These are phyloP conservation scores for Arizona elegans DNA, from an alignment of 2,113 vertebrate species.

Conservation along the genomic window DNA sequence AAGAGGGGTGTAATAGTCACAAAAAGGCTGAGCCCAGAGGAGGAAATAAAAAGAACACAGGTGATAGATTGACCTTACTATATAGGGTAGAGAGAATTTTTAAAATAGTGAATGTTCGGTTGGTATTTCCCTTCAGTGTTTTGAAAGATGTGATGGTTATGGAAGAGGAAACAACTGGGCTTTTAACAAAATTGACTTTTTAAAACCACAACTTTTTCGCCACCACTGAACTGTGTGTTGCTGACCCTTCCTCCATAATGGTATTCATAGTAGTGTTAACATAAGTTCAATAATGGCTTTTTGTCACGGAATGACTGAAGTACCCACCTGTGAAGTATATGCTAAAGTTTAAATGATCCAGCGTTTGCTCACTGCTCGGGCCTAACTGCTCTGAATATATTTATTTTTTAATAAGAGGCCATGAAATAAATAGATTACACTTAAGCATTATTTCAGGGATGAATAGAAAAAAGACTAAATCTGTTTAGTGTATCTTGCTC, in stretches of 20 bases:
- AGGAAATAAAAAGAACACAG: not conserved
- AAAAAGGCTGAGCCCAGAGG: not conserved
- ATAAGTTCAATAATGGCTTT: constrained; percentile 69
- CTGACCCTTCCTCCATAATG: constrained; percentile 53
- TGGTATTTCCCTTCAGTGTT: constrained; percentile 46
- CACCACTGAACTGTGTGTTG: constrained; percentile 50
- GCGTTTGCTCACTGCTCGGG: constrained; percentile 62
- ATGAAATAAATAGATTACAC: constrained; percentile 14
- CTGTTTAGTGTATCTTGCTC: not conserved
- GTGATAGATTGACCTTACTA: not conserved
- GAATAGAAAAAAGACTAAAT: not conserved
- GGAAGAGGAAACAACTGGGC: constrained; percentile 62
- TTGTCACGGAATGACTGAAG: constrained; percentile 59
- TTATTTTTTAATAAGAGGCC: constrained; percentile 27
- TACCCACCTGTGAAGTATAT: constrained; percentile 63
- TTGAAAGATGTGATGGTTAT: constrained; percentile 58
- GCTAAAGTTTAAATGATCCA: constrained; percentile 68
- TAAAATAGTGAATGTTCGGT: constrained; percentile 46
- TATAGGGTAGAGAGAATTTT: constrained; percentile 4
- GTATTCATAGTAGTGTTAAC: constrained; percentile 49
- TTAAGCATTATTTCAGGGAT: not conserved
- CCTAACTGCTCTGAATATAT: constrained; percentile 66
- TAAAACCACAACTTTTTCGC: constrained; percentile 38
- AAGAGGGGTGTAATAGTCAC: not conserved
- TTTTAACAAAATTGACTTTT: constrained; percentile 72